phyloP scores from a whole-genome alignment of 2,797 vertebrate genomes.

The Tadarida brasiliensis region DNA sequence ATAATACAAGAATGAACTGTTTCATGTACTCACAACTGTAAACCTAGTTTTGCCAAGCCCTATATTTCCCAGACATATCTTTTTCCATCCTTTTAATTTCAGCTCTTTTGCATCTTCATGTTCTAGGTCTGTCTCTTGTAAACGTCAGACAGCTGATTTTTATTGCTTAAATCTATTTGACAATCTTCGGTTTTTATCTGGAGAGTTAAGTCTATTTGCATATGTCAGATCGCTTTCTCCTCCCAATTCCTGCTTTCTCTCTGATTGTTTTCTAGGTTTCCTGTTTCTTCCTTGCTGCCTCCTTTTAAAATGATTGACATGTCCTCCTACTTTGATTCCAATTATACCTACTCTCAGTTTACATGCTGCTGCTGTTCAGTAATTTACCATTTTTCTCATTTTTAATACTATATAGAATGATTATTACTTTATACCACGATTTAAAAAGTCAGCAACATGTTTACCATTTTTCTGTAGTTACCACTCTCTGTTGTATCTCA shows the following conservation, averaged over 20 bases:
- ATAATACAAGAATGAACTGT: no score
- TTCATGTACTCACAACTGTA: no score
- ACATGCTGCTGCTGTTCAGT: neutral
- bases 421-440: neutral
- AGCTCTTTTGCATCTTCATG: neutral
- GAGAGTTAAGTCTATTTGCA: neutral
- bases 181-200: neutral
- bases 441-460: neutral
- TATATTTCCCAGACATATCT: neutral
- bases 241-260: neutral
- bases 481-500: no score
- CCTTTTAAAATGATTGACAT: slow-evolving; percentile 28
- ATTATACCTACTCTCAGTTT: neutral
- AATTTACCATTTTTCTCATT: slow-evolving; percentile 25
- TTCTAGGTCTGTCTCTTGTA: neutral
- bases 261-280: neutral
- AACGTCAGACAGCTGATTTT: neutral
- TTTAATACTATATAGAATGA: neutral
- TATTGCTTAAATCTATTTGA: slow-evolving; percentile 25
- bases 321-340: slow-evolving; percentile 40
- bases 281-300: slow-evolving; percentile 8
- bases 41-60: no score
- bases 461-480: neutral
- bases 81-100: neutral
- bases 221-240: neutral